Conservation (phyloP, 2,797 vertebrate genomes). For the Danio kyathit region DNA sequence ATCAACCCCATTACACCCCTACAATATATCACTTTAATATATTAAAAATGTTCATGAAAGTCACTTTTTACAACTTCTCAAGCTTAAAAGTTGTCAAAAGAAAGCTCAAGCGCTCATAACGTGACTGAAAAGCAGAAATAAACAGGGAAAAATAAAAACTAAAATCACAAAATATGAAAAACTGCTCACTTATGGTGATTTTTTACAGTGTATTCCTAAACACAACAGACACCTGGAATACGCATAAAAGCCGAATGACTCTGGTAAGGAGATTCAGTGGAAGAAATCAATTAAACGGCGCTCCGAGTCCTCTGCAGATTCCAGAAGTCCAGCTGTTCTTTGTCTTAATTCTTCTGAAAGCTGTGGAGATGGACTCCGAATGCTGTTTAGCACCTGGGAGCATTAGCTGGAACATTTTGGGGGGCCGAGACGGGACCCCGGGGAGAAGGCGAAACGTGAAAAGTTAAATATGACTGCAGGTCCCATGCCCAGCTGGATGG, state of each 20-base stretch:
- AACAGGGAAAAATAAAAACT: too few species aligned
- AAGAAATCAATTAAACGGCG: slow-evolving; percentile 26
- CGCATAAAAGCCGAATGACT: not conserved
- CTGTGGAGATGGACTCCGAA: slow-evolving; percentile 15
- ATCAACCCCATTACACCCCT: too few species aligned
- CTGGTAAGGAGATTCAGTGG: not conserved
- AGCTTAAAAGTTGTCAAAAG: too few species aligned
- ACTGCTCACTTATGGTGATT: too few species aligned
- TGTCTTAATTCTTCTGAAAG: slow-evolving; percentile 33
- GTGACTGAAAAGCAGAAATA: too few species aligned
- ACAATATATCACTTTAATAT: too few species aligned
- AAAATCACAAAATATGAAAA: too few species aligned
- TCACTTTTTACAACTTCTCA: too few species aligned
- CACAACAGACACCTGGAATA: slow-evolving; percentile 4
- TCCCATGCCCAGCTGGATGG: slow-evolving; percentile 74
- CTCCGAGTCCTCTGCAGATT: slow-evolving; percentile 4
- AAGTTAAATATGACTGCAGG: slow-evolving; percentile 55
- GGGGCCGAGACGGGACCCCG: slow-evolving; percentile 13
- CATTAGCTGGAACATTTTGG: slow-evolving; percentile 19
- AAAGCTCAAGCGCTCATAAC: too few species aligned
- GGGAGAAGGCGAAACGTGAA: slow-evolving; percentile 21
- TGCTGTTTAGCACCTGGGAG: slow-evolving; percentile 21
- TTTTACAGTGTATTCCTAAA: not conserved
- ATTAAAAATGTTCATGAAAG: too few species aligned
- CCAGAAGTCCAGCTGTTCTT: slow-evolving; percentile 41